phyloP scores from a whole-genome alignment of 2,888 invertebrate species.

The Pandemis corylana region DNA sequence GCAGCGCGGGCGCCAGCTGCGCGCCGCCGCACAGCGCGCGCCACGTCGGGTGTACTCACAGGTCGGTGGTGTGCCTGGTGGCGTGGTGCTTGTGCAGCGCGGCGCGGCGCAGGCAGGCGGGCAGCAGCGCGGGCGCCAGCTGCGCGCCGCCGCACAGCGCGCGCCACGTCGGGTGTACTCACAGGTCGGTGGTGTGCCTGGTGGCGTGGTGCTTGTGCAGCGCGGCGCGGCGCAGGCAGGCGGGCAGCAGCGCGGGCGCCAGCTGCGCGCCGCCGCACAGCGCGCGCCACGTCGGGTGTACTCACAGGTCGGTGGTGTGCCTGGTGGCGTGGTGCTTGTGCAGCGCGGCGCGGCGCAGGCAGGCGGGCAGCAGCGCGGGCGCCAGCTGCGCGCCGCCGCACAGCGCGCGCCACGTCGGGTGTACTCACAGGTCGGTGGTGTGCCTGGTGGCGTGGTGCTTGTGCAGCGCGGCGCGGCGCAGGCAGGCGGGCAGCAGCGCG shows the following conservation, averaged over 20 bases:
- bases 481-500: too few relatives aligned
- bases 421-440: too few relatives aligned
- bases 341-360: conserved; percentile 16
- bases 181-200: conserved; percentile 19
- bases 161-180: conserved; percentile 69
- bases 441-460: too few relatives aligned
- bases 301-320: conserved; percentile 62
- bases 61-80: conserved; percentile 57
- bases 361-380: not conserved
- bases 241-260: conserved; percentile 14
- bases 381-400: too few relatives aligned
- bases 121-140: conserved; percentile 84
- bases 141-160: conserved; percentile 85
- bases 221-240: conserved; percentile 60
- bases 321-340: conserved; percentile 49
- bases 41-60: conserved; percentile 49
- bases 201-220: conserved; percentile 48
- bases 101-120: conserved; percentile 87
- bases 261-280: not conserved
- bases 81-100: conserved; percentile 88
- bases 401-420: too few relatives aligned
- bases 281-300: not conserved
- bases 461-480: too few relatives aligned
- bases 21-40: too few relatives aligned
- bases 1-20: conserved; percentile 3